phyloP scores from a whole-genome alignment of 2,113 vertebrate genomes.

The Lagopus muta region DNA sequence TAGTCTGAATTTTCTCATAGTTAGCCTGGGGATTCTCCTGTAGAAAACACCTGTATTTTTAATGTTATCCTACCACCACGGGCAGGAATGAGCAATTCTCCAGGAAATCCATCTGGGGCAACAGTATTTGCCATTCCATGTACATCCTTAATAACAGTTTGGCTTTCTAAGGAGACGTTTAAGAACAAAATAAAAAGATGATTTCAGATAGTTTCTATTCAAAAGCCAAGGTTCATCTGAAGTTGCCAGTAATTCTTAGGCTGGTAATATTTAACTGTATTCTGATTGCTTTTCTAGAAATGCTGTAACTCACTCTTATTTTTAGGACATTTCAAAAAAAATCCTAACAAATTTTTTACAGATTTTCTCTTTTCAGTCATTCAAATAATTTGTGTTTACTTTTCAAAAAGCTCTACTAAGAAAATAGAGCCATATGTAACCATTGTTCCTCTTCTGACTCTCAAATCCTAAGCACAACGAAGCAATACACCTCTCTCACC shows the following conservation, averaged over 20 bases:
- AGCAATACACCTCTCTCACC: neutral
- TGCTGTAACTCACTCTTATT: neutral
- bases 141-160: neutral
- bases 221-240: neutral
- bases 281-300: neutral
- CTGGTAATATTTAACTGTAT: neutral
- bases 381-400: neutral
- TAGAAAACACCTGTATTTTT: neutral
- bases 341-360: neutral
- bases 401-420: neutral
- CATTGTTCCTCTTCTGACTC: neutral
- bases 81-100: neutral
- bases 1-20: neutral
- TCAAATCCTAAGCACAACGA: neutral
- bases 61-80: fast-evolving
- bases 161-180: neutral
- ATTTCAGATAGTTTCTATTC: neutral
- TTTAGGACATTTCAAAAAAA: neutral
- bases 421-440: neutral
- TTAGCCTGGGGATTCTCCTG: neutral
- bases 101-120: neutral
- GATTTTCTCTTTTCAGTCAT: neutral
- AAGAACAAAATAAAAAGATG: neutral
- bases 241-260: neutral
- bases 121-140: neutral